Evolutionary conservation across 2,113 vertebrate species (phyloP).

Genomic region (Esox niger): DNA sequence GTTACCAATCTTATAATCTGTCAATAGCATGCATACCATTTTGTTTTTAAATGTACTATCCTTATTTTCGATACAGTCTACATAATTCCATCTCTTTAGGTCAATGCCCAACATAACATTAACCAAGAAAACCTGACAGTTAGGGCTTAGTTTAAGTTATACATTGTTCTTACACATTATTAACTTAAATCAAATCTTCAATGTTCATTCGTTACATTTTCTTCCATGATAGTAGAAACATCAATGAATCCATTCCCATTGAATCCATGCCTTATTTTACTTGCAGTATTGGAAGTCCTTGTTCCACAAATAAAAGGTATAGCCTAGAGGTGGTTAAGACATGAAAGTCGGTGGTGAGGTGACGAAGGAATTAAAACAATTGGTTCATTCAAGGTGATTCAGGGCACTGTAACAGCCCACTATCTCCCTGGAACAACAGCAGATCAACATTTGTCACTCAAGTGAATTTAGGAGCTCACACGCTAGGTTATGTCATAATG

Average conservation of each 20-base stretch:
- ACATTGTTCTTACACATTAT: too few relatives aligned
- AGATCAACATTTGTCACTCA: constrained; percentile 72
- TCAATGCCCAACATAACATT: too few relatives aligned
- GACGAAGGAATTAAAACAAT: constrained; percentile 70
- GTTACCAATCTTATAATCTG: too few relatives aligned
- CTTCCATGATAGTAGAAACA: background rate
- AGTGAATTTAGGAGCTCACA: constrained; percentile 61
- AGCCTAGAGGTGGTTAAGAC: constrained; percentile 69
- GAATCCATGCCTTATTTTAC: constrained; percentile 59
- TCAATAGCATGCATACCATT: too few relatives aligned
- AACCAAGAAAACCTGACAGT: too few relatives aligned
- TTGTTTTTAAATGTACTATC: too few relatives aligned
- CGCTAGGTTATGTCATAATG: constrained; percentile 49
- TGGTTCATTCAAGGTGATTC: constrained; percentile 75
- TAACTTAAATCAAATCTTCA: too few relatives aligned
- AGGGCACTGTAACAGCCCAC: constrained; percentile 65
- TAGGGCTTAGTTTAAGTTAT: too few relatives aligned
- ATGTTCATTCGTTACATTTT: too few relatives aligned
- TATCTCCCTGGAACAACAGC: constrained; percentile 63
- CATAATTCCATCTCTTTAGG: too few relatives aligned
- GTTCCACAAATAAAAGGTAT: constrained; percentile 68
- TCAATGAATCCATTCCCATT: constrained; percentile 25
- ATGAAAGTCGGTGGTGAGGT: constrained; percentile 62
- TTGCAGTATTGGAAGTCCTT: constrained; percentile 27
- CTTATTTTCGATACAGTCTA: too few relatives aligned